Conservation (phyloP, 1,140 invertebrate species). For the Rhagoletis zephyria region DNA sequence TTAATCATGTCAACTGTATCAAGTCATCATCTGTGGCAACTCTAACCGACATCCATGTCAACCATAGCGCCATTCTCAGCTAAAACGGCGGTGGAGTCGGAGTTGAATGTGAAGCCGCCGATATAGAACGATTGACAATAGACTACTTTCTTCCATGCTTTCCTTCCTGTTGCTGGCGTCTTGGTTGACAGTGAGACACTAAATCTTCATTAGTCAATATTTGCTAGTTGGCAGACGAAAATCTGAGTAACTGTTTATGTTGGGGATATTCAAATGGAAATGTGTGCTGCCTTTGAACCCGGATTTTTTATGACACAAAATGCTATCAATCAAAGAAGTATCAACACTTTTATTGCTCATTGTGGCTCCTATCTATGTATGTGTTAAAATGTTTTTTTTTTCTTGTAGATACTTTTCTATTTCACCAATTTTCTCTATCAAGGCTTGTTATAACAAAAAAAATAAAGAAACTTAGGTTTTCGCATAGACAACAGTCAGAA, state of each 20-base stretch:
- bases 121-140: background rate
- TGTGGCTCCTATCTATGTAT: too few relatives aligned
- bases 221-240: slow-evolving; percentile 30
- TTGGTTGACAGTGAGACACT: background rate
- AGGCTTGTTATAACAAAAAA: background rate
- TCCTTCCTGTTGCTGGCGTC: background rate
- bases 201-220: slow-evolving; percentile 56
- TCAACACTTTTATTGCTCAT: slow-evolving; percentile 46
- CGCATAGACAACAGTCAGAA: background rate
- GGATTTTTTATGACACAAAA: background rate
- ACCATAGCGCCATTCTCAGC: too few relatives aligned
- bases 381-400: too few relatives aligned
- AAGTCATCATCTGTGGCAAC: slow-evolving; percentile 35
- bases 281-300: background rate
- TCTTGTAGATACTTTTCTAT: background rate
- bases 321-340: slow-evolving; percentile 52
- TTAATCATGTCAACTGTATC: slow-evolving; percentile 45
- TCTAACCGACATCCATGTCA: background rate
- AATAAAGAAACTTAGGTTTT: background rate
- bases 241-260: background rate
- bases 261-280: background rate
- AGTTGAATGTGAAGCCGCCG: background rate
- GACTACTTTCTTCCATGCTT: background rate
- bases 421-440: background rate
- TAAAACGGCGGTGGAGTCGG: background rate